Base-by-base conservation (phyloP, 2,797 vertebrate genomes). In the Sebastes diaconus region DNA sequence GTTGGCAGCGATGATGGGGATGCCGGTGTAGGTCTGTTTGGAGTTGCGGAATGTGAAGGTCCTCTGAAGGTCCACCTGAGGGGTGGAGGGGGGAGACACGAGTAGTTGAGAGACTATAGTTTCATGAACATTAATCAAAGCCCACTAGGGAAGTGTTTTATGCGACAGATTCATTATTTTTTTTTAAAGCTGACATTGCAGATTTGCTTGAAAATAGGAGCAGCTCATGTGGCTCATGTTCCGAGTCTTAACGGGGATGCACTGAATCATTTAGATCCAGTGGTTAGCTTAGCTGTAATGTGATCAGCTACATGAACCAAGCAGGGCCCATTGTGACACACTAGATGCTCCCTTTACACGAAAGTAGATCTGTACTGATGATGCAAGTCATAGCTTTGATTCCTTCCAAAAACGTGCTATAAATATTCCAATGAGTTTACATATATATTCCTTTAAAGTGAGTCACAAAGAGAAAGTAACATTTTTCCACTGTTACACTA, bases 41-140 rank as follows among this genome's bases (percentile, higher is more conserved):
- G 99, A 99, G 95, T 99, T 99, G 36, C 98, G 97, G 96, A 99
- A 99, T 85, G 97, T 98, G 90, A 98, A 99, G 63, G 95, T 99
- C 65, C 98, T 96, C 42, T 95, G 96, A 50, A 99, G 97, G 92
- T 98, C 97, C 3, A 99, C 98, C 98, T 99, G 82, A 67, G 81
- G 22, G n/a, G 34, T 1, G 79, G 25, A 10, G 42, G 32, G 0
- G 29, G 3, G n/a, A 24, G 25, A 30, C 12, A 24, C 10, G 5
- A 36, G 36, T 10, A 12, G 14, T 27, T 63, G 42, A 13, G 20
- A 29, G 20, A 24, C 36, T 39, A 39, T 1, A 39, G 29, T 61
- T 68, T 25, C 6, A 54, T 27, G 3, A 68, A 32, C 8, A n/a
- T 39, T 50, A 25, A 12, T 61, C 32, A 36, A 1, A n/a, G 57